Percentiles rank a stretch among this genome's conserved stretches.
phyloP scores from a whole-genome alignment of 2,888 invertebrate species.

The Drosophila ustulata region DNA sequence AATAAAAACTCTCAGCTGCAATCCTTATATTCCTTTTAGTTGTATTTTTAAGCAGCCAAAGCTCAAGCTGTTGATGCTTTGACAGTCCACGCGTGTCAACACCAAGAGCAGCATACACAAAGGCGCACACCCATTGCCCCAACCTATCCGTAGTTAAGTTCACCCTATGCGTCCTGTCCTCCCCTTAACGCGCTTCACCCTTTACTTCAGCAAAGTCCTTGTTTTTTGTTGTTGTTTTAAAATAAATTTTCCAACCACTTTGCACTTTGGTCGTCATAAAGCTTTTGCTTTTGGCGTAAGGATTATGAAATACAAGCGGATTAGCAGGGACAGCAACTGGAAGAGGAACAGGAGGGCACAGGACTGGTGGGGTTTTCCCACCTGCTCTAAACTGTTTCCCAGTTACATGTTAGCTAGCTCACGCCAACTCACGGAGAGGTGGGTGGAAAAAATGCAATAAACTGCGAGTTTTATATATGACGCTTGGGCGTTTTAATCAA shows the following conservation, averaged over 20 bases:
- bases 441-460: constrained; percentile 63
- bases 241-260: constrained; percentile 72
- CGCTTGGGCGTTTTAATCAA: constrained; percentile 59
- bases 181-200: constrained; percentile 29
- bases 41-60: constrained; percentile 3
- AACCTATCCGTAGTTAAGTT: background rate
- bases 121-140: constrained; percentile 5
- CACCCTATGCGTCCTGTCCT: background rate
- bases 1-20: background rate
- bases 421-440: constrained; percentile 39
- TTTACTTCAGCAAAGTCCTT: constrained; percentile 18
- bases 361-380: background rate
- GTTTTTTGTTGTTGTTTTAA: constrained; percentile 53
- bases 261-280: constrained; percentile 60
- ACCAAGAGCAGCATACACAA: constrained; percentile 32
- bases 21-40: background rate
- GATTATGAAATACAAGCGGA: constrained; percentile 77
- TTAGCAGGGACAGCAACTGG: constrained; percentile 49
- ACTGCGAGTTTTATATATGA: constrained; percentile 64
- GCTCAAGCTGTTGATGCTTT: constrained; percentile 44
- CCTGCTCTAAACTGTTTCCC: constrained; percentile 1
- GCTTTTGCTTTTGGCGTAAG: constrained; percentile 63
- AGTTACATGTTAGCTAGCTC: constrained; percentile 11
- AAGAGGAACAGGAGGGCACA: constrained; percentile 1
- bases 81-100: constrained; percentile 67